A percentile compares a stretch with the other conserved stretches of the same genome.
These are phyloP conservation scores for Cheilosia variabilis DNA, from an alignment of 2,888 invertebrate species.

Conservation along the genomic window DNA sequence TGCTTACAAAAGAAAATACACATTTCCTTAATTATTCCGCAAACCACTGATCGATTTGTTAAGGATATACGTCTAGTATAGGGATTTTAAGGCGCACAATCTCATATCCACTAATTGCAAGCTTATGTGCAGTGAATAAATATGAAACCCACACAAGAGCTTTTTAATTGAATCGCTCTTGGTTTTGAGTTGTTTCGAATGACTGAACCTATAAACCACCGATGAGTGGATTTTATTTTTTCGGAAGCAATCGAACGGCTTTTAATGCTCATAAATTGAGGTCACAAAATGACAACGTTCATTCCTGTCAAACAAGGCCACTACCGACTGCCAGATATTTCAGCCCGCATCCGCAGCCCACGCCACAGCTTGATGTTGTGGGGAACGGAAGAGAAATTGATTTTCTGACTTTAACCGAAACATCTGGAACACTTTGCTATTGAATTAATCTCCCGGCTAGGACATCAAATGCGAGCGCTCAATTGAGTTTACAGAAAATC, in stretches of 20 bases:
- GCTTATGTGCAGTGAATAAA: not conserved
- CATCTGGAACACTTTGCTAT: constrained; percentile 67
- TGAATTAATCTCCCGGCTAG: constrained; percentile 67
- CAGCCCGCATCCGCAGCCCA: constrained; percentile 24
- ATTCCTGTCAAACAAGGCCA: constrained; percentile 62
- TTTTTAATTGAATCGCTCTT: constrained; percentile 27
- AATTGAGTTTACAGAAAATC: constrained; percentile 67
- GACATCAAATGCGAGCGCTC: constrained; percentile 62
- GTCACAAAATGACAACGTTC: constrained; percentile 65
- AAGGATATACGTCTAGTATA: no score
- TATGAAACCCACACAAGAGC: not conserved
- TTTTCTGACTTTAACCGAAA: constrained; percentile 71
- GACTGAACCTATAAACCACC: constrained; percentile 19
- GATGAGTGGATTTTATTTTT: constrained; percentile 38
- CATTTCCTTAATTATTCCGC: no score
- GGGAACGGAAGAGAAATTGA: constrained; percentile 70
- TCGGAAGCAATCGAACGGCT: constrained; percentile 63
- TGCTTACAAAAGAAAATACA: no score
- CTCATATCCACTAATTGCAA: constrained; percentile 1
- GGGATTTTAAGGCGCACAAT: not conserved
- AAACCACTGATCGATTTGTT: no score
- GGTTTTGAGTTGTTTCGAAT: constrained; percentile 18
- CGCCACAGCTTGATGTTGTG: constrained; percentile 66
- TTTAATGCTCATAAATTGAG: constrained; percentile 70
- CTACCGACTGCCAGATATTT: constrained; percentile 15